phyloP scores from a whole-genome alignment of 2,888 invertebrate species.

The Megamerina dolium region DNA sequence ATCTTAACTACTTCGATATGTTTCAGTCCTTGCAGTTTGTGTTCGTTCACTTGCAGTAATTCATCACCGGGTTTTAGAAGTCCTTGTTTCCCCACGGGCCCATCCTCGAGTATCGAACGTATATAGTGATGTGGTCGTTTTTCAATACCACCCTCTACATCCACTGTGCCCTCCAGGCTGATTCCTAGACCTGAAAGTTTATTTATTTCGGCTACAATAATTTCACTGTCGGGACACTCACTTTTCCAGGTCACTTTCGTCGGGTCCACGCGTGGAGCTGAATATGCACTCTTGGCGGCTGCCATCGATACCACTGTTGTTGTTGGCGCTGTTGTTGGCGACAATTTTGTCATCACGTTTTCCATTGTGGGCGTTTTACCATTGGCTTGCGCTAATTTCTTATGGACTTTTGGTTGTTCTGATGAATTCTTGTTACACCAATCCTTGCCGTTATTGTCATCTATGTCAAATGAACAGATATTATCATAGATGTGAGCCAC shows the following conservation, averaged over 20 bases:
- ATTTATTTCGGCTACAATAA: slow-evolving; percentile 85
- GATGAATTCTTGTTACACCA: not conserved
- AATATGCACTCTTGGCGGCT: slow-evolving; percentile 5
- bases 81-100: slow-evolving; percentile 91
- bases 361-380: not conserved
- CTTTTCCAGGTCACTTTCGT: slow-evolving; percentile 74
- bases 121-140: slow-evolving; percentile 98
- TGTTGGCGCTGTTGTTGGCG: slow-evolving; percentile 15
- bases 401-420: not conserved
- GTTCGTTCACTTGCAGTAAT: slow-evolving; percentile 91
- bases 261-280: slow-evolving; percentile 61
- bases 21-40: slow-evolving; percentile 81
- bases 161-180: slow-evolving; percentile 96
- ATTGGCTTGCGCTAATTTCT: not conserved
- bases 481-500: slow-evolving; percentile 13
- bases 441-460: slow-evolving; percentile 30
- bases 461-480: too few relatives aligned
- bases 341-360: slow-evolving; percentile 6
- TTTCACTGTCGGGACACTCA: slow-evolving; percentile 75
- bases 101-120: slow-evolving; percentile 89
- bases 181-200: slow-evolving; percentile 94
- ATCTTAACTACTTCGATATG: slow-evolving; percentile 96
- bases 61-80: slow-evolving; percentile 93
- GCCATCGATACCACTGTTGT: slow-evolving; percentile 16
- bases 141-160: slow-evolving; percentile 95